Evolutionary conservation across 2,888 invertebrate genomes (phyloP), one percentile per base, ranked within the genome.

Genomic region (Empis livida): DNA sequence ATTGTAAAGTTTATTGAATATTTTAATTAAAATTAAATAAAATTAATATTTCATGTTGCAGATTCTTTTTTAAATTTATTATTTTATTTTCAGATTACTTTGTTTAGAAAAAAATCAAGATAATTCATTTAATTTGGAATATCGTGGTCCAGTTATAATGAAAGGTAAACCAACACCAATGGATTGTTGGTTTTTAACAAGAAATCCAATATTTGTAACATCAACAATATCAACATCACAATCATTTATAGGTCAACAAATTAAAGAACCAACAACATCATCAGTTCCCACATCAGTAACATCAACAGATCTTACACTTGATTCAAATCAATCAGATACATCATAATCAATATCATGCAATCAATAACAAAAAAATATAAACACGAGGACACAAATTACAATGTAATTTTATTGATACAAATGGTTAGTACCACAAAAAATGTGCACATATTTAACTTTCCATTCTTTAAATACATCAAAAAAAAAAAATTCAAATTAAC

Each of bases 101-200:
- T 82, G 82, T 68, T 76, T 82, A 55, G 80, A 82, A 49, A 84
- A 89, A 58, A 92, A 92, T 71, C 78, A 75, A 59, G 91, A 93
- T 58, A 84, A 86, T 31, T 80, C 84, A 59, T 92, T 93, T 61
- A 74, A 83, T 52, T 78, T 93, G 60, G 84, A 86, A 20, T 87
- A 86, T 61, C 81, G 93, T 45, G 93, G 93, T 14, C 88, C 89
- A 50, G 81, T 94, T 14, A 75, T 78, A 23, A 94, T 94, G 93
- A 94, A 93, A 70, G 93, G 93, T 43, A 90, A 90, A 67, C 83
- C 89, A 5, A 89, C 90, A 52, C 91, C 93, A 2, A 93, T 93
- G 92, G 82, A 91, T 63, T 89, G 91, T 16, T 93, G 91, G 86
- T 87, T 91, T 71, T 70, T 93, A 46, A 81, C 79, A 49, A 62